Evolutionary conservation across 2,113 vertebrate genomes (phyloP).

Genomic region (Rhabdomys dilectus): DNA sequence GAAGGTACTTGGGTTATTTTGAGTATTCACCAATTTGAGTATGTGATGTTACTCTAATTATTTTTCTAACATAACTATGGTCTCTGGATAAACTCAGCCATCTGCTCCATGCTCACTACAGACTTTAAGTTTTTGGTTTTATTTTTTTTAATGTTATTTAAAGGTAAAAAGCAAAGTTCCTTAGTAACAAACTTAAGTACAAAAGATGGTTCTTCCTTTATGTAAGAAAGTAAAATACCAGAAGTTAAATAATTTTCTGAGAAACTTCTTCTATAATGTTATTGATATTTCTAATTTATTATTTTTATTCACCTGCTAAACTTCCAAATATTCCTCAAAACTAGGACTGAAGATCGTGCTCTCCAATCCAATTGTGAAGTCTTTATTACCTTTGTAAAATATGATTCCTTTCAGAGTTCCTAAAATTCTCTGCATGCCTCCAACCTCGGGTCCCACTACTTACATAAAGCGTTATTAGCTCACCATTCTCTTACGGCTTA

Average conservation of each 20-base stretch:
- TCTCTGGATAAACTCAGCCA: background rate
- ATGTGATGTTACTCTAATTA: background rate
- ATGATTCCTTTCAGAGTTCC: background rate
- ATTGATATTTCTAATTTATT: background rate
- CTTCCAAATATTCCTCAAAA: background rate
- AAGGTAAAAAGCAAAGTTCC: constrained; percentile 3
- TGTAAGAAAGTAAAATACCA: background rate
- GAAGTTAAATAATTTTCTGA: background rate
- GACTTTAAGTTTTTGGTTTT: background rate
- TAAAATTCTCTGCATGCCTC: background rate
- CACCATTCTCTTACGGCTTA: background rate
- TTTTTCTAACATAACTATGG: constrained; percentile 33
- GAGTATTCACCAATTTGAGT: background rate
- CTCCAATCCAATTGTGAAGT: too few relatives aligned
- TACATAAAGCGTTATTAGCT: background rate
- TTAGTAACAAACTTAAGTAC: background rate
- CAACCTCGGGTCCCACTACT: background rate
- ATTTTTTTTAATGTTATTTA: background rate
- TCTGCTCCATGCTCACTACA: background rate
- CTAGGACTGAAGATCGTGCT: background rate
- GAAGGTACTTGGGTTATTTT: background rate
- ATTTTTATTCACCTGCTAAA: background rate
- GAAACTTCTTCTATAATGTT: background rate
- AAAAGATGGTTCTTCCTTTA: background rate
- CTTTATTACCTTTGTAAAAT: background rate